These are phyloP conservation scores for Gymnogyps californianus DNA, from an alignment of 2,113 vertebrate genomes.

Conservation along the genomic window DNA sequence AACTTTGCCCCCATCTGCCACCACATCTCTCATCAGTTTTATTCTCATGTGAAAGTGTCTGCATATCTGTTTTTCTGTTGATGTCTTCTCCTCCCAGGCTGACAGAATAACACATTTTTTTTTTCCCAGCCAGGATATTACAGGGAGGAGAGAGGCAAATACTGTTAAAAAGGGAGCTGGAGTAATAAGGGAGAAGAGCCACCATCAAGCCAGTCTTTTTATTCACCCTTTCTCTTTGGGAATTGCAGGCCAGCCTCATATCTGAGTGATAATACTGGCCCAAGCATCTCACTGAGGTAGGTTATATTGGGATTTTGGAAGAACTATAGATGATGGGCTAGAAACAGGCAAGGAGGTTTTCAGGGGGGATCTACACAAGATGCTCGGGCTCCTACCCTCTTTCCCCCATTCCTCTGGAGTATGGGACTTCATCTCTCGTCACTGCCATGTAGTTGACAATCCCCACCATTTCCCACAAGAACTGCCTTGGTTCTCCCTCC, in stretches of 20 bases:
- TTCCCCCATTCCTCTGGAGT: background rate
- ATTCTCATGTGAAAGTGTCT: background rate
- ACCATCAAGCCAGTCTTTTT: background rate
- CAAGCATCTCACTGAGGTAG: background rate
- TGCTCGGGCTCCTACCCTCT: background rate
- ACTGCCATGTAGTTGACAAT: background rate
- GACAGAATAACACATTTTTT: background rate
- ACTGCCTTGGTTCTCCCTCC: background rate
- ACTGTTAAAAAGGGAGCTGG: background rate
- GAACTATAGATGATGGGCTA: background rate
- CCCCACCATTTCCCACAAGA: background rate
- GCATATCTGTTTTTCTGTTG: background rate
- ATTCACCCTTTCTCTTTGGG: background rate
- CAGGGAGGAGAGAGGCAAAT: background rate
- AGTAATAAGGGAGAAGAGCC: background rate
- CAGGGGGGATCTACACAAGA: background rate
- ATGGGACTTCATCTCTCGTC: background rate
- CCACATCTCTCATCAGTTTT: background rate
- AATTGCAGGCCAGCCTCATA: background rate
- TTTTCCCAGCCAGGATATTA: background rate
- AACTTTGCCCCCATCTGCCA: background rate
- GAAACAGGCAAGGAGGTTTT: background rate
- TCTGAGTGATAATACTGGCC: background rate
- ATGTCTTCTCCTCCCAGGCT: background rate
- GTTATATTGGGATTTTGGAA: background rate